Base-by-base conservation (phyloP, 2,113 vertebrate species). In the Lophura nycthemera region DNA sequence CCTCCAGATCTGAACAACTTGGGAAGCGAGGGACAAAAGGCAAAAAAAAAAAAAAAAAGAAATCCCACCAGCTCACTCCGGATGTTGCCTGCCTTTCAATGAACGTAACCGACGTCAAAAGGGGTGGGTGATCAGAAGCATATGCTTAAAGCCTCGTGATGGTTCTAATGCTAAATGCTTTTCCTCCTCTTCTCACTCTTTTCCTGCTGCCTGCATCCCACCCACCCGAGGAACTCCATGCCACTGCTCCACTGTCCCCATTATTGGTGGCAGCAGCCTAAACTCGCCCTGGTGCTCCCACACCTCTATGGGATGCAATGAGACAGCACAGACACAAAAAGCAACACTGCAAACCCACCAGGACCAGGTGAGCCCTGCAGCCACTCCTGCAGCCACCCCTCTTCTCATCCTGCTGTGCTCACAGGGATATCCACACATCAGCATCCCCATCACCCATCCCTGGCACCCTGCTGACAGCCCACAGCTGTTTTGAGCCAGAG, bases 1-100 rank as follows among this genome's bases (percentile, higher is more conserved):
- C 57, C 11, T 27, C 74, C 69, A 69, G 76, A 92, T 67, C 93
- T 25, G 47, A 50, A 90, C 73, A 94, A 94, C 92, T 90, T 91
- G 38, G 56, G 21, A 84, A 88, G 78, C 38, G 10, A 86, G 47
- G 86, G 89, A 93, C 75, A 97, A 94, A 96, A 88, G 79, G 22
- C 21, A 13, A 30, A 34, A 40, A 19, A 47, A 47, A 18, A 36
- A 9, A 38, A 38, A 38, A 38, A 38, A 38, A 38, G 38, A 38
- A 38, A 38, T 20, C 56, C 20, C 0, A n/a, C 57, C 10, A 79
- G 57, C 10, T 27, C 10, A 65, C 52, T 10, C 24, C 80, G 80
- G 80, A 6, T 43, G 3, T 34, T 6, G 18, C 72, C 70, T 66
- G 86, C 45, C 29, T 74, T 18, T 15, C n/a, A 25, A 21, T 72